Conservation (phyloP, 2,113 vertebrate species). For the Acrocephalus kingi region DNA sequence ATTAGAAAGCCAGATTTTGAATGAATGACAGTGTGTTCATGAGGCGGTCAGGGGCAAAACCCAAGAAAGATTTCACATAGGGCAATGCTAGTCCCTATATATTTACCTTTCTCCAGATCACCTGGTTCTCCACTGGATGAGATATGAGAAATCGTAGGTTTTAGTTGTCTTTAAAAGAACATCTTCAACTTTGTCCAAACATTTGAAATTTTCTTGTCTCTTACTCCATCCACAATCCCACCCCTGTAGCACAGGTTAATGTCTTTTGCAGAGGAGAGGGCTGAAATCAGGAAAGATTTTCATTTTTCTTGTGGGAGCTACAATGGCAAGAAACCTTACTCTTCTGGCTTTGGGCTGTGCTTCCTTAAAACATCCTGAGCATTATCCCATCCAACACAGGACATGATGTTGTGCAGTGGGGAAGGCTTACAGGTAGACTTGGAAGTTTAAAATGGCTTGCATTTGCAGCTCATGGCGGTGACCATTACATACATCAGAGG, state of each 20-base stretch:
- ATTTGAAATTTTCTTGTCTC: background rate
- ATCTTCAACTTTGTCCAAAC: background rate
- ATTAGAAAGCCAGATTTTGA: background rate
- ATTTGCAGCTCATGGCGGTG: background rate
- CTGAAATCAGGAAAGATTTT: background rate
- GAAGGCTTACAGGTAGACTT: background rate
- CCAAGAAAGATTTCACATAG: background rate
- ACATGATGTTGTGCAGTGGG: background rate
- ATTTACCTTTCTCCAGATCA: background rate
- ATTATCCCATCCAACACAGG: rapidly evolving
- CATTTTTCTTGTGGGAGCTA: background rate
- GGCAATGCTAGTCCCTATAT: background rate
- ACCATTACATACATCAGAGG: background rate
- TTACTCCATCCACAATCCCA: background rate
- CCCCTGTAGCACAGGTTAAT: background rate
- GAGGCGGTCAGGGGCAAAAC: background rate
- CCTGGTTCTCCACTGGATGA: background rate
- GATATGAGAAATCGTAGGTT: background rate
- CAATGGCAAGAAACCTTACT: background rate
- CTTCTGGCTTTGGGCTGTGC: background rate
- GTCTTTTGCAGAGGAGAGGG: rapidly evolving
- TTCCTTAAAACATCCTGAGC: background rate
- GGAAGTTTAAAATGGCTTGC: background rate
- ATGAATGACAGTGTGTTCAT: background rate
- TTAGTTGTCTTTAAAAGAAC: background rate